A percentile compares a stretch with the other conserved stretches of the same genome.
phyloP scores from a whole-genome alignment of 2,888 invertebrate genomes.

The Andrena praecox region DNA sequence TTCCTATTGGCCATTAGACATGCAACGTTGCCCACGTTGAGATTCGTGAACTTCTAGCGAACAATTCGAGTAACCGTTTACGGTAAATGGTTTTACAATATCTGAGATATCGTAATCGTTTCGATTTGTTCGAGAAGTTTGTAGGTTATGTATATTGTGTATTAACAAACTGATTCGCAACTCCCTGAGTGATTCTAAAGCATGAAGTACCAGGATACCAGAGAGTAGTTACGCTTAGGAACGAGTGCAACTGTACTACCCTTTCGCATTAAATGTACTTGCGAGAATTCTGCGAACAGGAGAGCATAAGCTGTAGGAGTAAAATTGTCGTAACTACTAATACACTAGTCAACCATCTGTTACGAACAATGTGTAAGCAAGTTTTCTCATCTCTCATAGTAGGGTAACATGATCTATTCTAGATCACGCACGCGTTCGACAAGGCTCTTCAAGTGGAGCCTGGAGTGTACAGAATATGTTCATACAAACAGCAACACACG shows the following conservation, averaged over 20 bases:
- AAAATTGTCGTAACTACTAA: conserved; percentile 12
- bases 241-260: conserved; percentile 1
- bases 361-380: conserved; percentile 34
- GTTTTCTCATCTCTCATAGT: conserved; percentile 28
- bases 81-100: not conserved
- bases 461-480: not conserved
- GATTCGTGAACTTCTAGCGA: not conserved
- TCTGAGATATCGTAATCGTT: not conserved
- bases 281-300: conserved; percentile 30
- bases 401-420: conserved; percentile 33
- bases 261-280: conserved; percentile 22
- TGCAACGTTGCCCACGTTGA: not conserved
- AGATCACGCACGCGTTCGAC: not conserved
- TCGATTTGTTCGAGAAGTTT: not conserved
- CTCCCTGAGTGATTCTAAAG: conserved; percentile 42
- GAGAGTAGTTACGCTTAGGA: not conserved
- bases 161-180: conserved; percentile 28
- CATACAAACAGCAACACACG: not conserved
- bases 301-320: conserved; percentile 15
- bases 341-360: conserved; percentile 17
- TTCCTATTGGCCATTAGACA: not conserved
- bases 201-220: conserved; percentile 35
- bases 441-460: not conserved
- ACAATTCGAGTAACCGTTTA: not conserved
- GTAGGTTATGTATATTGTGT: not conserved